Percentiles rank a stretch among this genome's conserved stretches.
Conservation (phyloP, 2,888 invertebrate species). For the Lasioglossum villosulum region DNA sequence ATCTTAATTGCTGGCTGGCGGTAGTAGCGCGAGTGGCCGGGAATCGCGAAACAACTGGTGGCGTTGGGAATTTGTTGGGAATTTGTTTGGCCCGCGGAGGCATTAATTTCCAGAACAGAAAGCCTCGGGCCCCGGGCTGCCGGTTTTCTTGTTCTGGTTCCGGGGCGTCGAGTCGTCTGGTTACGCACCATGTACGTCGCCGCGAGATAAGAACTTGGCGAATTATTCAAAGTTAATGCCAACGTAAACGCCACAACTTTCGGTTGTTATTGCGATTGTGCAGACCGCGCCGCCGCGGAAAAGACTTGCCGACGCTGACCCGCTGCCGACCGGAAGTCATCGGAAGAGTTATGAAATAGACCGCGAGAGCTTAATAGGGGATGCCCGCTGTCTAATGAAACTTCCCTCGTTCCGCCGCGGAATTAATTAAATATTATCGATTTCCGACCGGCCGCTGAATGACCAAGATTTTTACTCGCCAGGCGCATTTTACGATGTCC, state of each 20-base stretch:
- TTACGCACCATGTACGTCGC: constrained; percentile 63
- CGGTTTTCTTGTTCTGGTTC: constrained; percentile 44
- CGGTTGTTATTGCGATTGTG: constrained; percentile 58
- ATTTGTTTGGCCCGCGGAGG: constrained; percentile 54
- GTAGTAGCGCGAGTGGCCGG: constrained; percentile 25
- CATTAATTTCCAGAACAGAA: constrained; percentile 64
- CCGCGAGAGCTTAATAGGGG: constrained; percentile 1
- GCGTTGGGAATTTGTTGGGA: constrained; percentile 31
- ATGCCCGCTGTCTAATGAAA: not conserved
- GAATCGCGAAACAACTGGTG: constrained; percentile 19
- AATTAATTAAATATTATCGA: constrained; percentile 1
- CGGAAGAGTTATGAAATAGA: constrained; percentile 45
- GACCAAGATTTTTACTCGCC: not conserved
- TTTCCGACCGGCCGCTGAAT: not conserved
- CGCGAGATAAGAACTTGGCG: constrained; percentile 73
- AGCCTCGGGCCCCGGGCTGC: constrained; percentile 22
- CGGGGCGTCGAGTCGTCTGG: constrained; percentile 46
- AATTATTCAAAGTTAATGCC: constrained; percentile 77
- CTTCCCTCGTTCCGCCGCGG: not conserved
- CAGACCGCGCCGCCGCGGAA: constrained; percentile 32
- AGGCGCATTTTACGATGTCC: not conserved
- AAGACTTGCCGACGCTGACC: constrained; percentile 15
- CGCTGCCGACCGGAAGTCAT: constrained; percentile 41
- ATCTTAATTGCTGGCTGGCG: constrained; percentile 52
- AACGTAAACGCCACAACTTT: constrained; percentile 72